phyloP scores from a whole-genome alignment of 2,888 invertebrate species.

The Drosophila eohydei region DNA sequence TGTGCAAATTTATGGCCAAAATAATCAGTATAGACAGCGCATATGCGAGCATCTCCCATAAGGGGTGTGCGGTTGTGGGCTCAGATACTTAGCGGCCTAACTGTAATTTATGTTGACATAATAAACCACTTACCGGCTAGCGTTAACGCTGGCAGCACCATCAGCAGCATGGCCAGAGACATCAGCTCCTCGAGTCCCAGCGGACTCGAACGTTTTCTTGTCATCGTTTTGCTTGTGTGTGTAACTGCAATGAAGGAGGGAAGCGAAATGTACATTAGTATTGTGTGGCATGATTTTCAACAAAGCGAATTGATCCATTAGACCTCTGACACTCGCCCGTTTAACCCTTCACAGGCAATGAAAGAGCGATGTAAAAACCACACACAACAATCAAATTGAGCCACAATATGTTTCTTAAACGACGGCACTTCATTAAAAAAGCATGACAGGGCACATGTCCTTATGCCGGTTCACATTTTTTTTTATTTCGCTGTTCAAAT shows the following conservation, averaged over 20 bases:
- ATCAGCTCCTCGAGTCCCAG: conserved; percentile 84
- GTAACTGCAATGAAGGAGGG: conserved; percentile 71
- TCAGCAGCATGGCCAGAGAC: conserved; percentile 71
- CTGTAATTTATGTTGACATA: conserved; percentile 80
- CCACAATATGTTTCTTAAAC: conserved; percentile 79
- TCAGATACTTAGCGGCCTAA: conserved; percentile 54
- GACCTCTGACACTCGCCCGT: conserved; percentile 56
- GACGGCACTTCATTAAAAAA: conserved; percentile 81
- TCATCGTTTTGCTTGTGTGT: conserved; percentile 79
- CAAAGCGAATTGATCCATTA: conserved; percentile 60
- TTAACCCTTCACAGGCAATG: conserved; percentile 64
- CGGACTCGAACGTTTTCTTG: conserved; percentile 85
- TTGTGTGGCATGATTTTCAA: conserved; percentile 13
- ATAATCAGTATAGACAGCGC: conserved; percentile 53
- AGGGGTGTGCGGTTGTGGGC: conserved; percentile 15
- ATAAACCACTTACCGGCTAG: conserved; percentile 84
- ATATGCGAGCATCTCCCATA: conserved; percentile 46
- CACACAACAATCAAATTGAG: conserved; percentile 70
- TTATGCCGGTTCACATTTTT: conserved; percentile 27
- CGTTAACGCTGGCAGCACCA: conserved; percentile 71
- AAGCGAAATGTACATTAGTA: conserved; percentile 26
- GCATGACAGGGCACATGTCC: conserved; percentile 75
- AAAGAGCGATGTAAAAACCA: conserved; percentile 5
- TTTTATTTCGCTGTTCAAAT: conserved; percentile 34
- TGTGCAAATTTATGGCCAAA: conserved; percentile 66